These are phyloP conservation scores for Esperia sulphurella DNA, from an alignment of 2,888 invertebrate genomes.

Conservation along the genomic window DNA sequence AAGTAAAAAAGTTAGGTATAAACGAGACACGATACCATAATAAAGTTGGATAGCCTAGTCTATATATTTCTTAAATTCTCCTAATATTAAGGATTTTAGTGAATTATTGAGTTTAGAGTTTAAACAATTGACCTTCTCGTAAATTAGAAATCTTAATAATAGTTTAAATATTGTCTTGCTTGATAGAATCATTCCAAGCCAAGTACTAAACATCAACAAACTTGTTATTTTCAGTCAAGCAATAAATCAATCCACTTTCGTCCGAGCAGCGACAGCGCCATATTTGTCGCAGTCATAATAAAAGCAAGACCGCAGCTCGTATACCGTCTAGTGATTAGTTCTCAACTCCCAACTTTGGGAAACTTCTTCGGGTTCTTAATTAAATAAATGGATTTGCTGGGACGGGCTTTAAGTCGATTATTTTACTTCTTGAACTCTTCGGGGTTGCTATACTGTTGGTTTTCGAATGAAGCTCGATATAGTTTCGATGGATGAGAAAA, in stretches of 20 bases:
- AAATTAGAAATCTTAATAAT: too few relatives aligned
- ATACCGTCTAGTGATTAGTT: slow-evolving; percentile 5
- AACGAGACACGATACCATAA: too few relatives aligned
- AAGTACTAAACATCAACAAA: background rate
- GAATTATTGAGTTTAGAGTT: too few relatives aligned
- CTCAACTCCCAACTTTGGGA: slow-evolving; percentile 6
- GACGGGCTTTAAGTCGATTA: slow-evolving; percentile 38
- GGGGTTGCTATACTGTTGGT: slow-evolving; percentile 19
- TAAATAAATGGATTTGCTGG: slow-evolving; percentile 43
- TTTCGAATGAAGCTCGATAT: slow-evolving; percentile 15
- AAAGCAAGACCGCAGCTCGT: background rate
- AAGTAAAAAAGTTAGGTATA: too few relatives aligned
- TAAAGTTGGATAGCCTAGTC: too few relatives aligned
- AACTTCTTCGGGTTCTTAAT: slow-evolving; percentile 28
- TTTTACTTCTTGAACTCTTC: slow-evolving; percentile 33
- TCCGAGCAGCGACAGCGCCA: background rate
- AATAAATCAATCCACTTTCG: slow-evolving; percentile 5
- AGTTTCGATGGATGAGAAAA: background rate
- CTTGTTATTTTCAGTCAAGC: background rate
- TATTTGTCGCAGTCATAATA: slow-evolving; percentile 6
- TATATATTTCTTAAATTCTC: too few relatives aligned
- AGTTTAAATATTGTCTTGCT: too few relatives aligned
- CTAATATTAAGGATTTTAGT: too few relatives aligned
- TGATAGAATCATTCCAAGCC: too few relatives aligned
- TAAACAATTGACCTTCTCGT: too few relatives aligned